Evolutionary conservation across 2,888 invertebrate genomes (phyloP), one percentile per base, ranked within the genome.

Genomic region (Bruchidius siliquastri): DNA sequence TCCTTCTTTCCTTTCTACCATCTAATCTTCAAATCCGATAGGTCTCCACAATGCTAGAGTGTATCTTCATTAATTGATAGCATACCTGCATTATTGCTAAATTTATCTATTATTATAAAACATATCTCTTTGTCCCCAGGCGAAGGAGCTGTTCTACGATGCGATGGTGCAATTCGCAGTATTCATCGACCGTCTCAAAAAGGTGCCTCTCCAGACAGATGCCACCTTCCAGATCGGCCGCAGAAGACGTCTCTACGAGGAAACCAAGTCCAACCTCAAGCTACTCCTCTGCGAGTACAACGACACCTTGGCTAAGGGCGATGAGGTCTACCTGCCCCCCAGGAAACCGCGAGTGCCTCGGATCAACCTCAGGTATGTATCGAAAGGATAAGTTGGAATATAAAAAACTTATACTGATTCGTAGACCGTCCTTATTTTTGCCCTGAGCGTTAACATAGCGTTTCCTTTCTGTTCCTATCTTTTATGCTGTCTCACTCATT

Each of bases 231-330:
- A 81, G 71, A 66, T 73, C 0, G 74, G 74, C 0, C 87, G 87
- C 77, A 85, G 86, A 80, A 88, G 80, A 83, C 85, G 78, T 79
- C 88, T 85, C 82, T 85, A 88, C 77, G 82, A 86, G 20, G 82
- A 87, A 67, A 85, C 89, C 72, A 83, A 84, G n/a, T 83, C 85
- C 68, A 85, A 87, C n/a, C 80, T 88, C 21, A 84, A 85, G 74
- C 81, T 85, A 84, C 85, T 92, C 71, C 85, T 89, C 78, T 90
- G 91, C 83, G 89, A 89, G 77, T 89, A 91, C 68, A 90, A 91
- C 75, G 89, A 89, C 0, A 90, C 89, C 77, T 83, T 89, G 67
- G 84, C 84, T 66, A 87, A 87, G 68, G 86, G 86, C 69, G 89
- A 90, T 83, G 79, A 85, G 8, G 84, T 49, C 49, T 49, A 49